Base-by-base conservation (phyloP, 2,797 vertebrate species). In the Phoebastria nigripes region DNA sequence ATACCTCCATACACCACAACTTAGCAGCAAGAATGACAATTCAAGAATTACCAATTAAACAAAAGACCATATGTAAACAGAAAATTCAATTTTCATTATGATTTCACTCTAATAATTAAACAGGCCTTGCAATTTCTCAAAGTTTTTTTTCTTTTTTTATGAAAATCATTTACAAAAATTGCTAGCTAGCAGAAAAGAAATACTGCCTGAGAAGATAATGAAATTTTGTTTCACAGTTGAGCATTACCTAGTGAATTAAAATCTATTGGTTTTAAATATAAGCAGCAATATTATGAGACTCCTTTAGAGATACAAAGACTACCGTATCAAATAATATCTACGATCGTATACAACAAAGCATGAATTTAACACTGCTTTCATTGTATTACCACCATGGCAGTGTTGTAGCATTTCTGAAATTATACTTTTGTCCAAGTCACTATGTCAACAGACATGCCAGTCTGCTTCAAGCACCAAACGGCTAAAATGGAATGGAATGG, bases 331-430 rank as follows among this genome's bases (percentile, higher is more conserved):
- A 71, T 56, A 86, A 21, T 55, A 83, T 12, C 52, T 76, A 81
- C 0, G 3, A 26, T 81, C 25, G 61, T 51, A 61, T 2, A 81
- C 15, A 90, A 82, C 29, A 79, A 87, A 90, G 77, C 55, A 73
- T 18, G 8, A 63, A 73, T 79, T 87, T 49, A 91, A 90, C 39
- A 83, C n/a, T 37, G 65, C 51, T 82, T 91, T 87, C 70, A 90
- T 8, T 63, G 42, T 59, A 73, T 44, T 72, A 82, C 42, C 70
- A 76, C 22, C 77, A 87, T 2, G 25, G 73, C 85, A 90, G 46
- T 14, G 14, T 29, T 74, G 72, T 14, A 89, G 79, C 63, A 86
- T 61, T 94, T 92, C 82, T 92, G 87, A 87, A 93, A 89, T 85
- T 31, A 82, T 7, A 89, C 52, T 95, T 92, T 20, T 59, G 44